These are phyloP conservation scores for Lithobates pipiens DNA, from an alignment of 2,797 vertebrate genomes.

Conservation along the genomic window DNA sequence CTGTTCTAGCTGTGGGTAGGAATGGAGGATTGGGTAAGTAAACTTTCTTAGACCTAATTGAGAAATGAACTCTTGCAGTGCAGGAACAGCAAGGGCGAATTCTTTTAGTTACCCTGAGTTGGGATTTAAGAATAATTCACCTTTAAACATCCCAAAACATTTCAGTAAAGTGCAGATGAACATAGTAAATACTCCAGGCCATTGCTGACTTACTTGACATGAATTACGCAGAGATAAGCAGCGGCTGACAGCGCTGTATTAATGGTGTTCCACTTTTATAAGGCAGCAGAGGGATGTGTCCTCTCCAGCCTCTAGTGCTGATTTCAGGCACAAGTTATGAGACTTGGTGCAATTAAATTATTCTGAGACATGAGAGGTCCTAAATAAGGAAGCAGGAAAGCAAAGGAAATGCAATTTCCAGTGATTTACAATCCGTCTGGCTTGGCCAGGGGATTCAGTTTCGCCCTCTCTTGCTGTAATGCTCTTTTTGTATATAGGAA, in stretches of 20 bases:
- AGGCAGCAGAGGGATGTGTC: conserved; percentile 1
- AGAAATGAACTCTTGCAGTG: too few species aligned
- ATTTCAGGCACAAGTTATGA: conserved; percentile 27
- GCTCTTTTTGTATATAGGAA: conserved; percentile 70
- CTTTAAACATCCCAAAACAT: too few species aligned
- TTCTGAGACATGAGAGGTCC: conserved; percentile 22
- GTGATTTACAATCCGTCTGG: conserved; percentile 50
- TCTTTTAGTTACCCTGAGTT: too few species aligned
- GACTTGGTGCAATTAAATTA: conserved; percentile 35
- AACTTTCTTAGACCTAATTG: too few species aligned
- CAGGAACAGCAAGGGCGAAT: too few species aligned
- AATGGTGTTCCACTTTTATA: not conserved
- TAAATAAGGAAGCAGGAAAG: conserved; percentile 54
- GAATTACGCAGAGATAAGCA: not conserved
- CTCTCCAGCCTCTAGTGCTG: not conserved
- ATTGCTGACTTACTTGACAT: not conserved
- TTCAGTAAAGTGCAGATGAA: too few species aligned
- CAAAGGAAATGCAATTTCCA: conserved; percentile 58
- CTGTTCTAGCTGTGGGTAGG: too few species aligned
- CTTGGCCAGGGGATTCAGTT: conserved; percentile 64
- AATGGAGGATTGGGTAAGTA: too few species aligned
- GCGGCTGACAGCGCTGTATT: not conserved
- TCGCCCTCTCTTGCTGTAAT: conserved; percentile 67
- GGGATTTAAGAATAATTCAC: too few species aligned
- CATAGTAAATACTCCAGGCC: too few species aligned